A percentile compares a stretch with the other conserved stretches of the same genome.
Conservation (phyloP, 2,113 vertebrate genomes). For the Heterotilapia buettikoferi region DNA sequence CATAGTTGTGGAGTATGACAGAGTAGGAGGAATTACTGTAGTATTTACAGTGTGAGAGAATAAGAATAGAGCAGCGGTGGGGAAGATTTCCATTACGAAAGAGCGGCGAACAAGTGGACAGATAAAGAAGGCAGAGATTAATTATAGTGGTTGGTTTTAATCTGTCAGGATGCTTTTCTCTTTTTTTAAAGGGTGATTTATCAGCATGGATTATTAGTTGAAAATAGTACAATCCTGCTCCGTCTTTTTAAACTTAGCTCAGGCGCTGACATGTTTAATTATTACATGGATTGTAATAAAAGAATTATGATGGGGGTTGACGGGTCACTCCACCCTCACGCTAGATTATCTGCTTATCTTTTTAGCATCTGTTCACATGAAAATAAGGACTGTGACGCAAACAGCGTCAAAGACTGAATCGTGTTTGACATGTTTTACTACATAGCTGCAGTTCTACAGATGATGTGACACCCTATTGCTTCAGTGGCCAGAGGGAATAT, state of each 20-base stretch:
- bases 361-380: neutral
- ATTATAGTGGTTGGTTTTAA: neutral
- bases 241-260: neutral
- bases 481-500: neutral
- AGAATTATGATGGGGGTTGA: neutral
- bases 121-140: neutral
- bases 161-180: neutral
- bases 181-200: neutral
- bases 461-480: neutral
- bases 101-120: neutral
- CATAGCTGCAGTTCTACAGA: neutral
- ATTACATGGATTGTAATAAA: neutral
- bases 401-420: neutral
- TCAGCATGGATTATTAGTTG: neutral
- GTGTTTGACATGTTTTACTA: neutral
- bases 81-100: conserved; percentile 11
- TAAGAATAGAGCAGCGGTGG: neutral
- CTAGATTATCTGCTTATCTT: neutral
- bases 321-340: neutral
- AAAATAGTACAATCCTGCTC: neutral
- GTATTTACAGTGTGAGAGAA: conserved; percentile 12
- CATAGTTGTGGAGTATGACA: neutral
- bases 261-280: neutral
- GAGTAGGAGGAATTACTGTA: neutral
- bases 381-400: neutral